phyloP scores from a whole-genome alignment of 1,140 invertebrate genomes.

The Bicyclus anynana region DNA sequence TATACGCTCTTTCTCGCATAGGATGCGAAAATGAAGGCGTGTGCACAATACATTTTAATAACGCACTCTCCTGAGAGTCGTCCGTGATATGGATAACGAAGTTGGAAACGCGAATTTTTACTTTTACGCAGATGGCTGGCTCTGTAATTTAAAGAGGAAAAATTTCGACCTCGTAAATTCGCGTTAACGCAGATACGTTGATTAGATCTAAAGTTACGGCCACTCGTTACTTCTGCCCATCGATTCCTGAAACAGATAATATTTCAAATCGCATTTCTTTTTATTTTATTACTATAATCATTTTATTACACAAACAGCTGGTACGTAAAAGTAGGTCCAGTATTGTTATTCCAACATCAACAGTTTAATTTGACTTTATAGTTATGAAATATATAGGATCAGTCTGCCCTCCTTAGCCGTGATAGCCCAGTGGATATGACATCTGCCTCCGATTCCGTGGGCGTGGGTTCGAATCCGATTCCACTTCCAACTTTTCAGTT shows the following conservation, averaged over 20 bases:
- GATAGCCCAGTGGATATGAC: no score
- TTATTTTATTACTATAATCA: no score
- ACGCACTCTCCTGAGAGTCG: constrained; percentile 60
- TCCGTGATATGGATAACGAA: constrained; percentile 62
- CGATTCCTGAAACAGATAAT: neutral
- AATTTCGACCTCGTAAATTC: constrained; percentile 45
- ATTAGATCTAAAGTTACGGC: constrained; percentile 28
- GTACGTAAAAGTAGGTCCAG: no score
- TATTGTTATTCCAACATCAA: no score
- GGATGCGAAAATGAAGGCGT: constrained; percentile 51
- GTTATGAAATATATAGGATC: no score
- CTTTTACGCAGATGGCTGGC: constrained; percentile 45
- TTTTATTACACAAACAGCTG: no score
- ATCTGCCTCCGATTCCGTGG: no score
- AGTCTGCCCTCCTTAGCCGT: no score
- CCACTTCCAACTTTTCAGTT: no score
- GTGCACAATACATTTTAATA: constrained; percentile 75
- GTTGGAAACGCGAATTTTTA: constrained; percentile 63
- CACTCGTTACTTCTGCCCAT: constrained; percentile 24
- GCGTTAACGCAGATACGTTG: constrained; percentile 36
- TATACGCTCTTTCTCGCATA: constrained; percentile 57
- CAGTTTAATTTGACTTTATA: no score
- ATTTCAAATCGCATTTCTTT: neutral
- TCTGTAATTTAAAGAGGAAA: constrained; percentile 53
- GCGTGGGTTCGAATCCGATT: no score